A percentile compares a stretch with the other conserved stretches of the same genome.
phyloP scores from a whole-genome alignment of 2,888 invertebrate species.

The Hydriomena furcata region DNA sequence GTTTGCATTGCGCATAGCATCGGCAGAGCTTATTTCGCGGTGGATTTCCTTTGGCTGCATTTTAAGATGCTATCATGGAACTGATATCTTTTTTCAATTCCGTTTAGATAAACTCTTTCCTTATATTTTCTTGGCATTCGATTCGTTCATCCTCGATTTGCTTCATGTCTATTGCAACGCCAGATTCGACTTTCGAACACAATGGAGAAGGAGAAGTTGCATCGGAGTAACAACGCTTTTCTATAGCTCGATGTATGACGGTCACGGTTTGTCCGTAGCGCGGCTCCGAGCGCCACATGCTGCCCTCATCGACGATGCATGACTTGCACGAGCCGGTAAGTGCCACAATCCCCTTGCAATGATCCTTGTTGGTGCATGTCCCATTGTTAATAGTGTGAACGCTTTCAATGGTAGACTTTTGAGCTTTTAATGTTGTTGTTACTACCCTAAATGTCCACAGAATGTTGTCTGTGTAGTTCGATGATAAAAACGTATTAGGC shows the following conservation, averaged over 20 bases:
- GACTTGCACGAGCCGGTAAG: slow-evolving; percentile 84
- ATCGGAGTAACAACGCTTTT: slow-evolving; percentile 25
- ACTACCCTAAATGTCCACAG: slow-evolving; percentile 26
- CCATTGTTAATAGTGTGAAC: slow-evolving; percentile 56
- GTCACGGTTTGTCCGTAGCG: slow-evolving; percentile 79
- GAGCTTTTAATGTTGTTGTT: slow-evolving; percentile 45
- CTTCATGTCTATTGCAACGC: slow-evolving; percentile 12
- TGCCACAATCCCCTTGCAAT: slow-evolving; percentile 53
- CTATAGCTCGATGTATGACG: slow-evolving; percentile 43
- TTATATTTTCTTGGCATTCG: slow-evolving; percentile 12
- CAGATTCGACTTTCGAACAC: slow-evolving; percentile 8
- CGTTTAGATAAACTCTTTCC: background rate
- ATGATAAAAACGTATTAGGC: slow-evolving; percentile 19
- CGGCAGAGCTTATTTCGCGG: background rate
- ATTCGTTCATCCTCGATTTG: slow-evolving; percentile 22
- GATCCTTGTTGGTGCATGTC: slow-evolving; percentile 44
- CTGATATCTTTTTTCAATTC: background rate
- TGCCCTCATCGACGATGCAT: slow-evolving; percentile 83
- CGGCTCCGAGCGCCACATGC: slow-evolving; percentile 79
- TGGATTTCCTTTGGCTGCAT: slow-evolving; percentile 1
- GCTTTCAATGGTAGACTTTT: slow-evolving; percentile 59
- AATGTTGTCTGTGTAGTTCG: slow-evolving; percentile 30
- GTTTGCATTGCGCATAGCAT: background rate
- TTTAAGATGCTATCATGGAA: slow-evolving; percentile 11
- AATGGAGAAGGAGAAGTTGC: slow-evolving; percentile 7